Evolutionary conservation across 1,140 invertebrate species (phyloP).

Genomic region (Nylanderia fulva): DNA sequence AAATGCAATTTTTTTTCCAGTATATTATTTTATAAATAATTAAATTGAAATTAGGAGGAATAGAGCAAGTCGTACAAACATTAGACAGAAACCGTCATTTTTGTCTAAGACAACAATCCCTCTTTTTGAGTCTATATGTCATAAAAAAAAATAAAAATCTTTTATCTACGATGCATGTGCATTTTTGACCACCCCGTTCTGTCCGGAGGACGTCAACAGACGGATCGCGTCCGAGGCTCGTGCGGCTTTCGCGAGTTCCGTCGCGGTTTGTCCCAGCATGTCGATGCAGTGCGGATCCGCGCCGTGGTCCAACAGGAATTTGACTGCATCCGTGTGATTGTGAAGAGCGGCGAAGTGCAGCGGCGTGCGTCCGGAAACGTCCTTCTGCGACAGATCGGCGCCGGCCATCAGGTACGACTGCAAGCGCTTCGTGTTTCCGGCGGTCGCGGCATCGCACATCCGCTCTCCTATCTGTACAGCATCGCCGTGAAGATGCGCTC

Average conservation of each 20-base stretch:
- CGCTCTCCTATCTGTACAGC: constrained; percentile 86
- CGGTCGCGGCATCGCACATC: constrained; percentile 88
- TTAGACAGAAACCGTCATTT: background rate
- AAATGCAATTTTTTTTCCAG: background rate
- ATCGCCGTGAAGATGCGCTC: constrained; percentile 88
- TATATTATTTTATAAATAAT: background rate
- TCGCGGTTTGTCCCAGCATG: constrained; percentile 84
- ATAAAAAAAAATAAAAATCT: background rate
- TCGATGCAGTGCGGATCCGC: constrained; percentile 81
- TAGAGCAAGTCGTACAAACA: background rate
- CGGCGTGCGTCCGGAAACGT: constrained; percentile 88
- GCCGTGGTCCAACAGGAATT: constrained; percentile 84
- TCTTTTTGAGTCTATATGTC: background rate
- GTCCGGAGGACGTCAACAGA: background rate
- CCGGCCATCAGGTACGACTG: constrained; percentile 88
- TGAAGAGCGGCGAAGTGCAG: constrained; percentile 88
- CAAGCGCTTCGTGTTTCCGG: constrained; percentile 87
- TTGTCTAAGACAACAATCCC: background rate
- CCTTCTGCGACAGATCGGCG: constrained; percentile 87
- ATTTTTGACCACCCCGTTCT: background rate
- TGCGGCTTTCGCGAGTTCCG: constrained; percentile 83
- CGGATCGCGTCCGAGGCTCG: background rate
- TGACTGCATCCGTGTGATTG: constrained; percentile 78
- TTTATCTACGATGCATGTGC: background rate
- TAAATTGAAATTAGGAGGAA: background rate